These are phyloP conservation scores for Triplophysa tibetana DNA, from an alignment of 2,113 vertebrate genomes.

Conservation along the genomic window DNA sequence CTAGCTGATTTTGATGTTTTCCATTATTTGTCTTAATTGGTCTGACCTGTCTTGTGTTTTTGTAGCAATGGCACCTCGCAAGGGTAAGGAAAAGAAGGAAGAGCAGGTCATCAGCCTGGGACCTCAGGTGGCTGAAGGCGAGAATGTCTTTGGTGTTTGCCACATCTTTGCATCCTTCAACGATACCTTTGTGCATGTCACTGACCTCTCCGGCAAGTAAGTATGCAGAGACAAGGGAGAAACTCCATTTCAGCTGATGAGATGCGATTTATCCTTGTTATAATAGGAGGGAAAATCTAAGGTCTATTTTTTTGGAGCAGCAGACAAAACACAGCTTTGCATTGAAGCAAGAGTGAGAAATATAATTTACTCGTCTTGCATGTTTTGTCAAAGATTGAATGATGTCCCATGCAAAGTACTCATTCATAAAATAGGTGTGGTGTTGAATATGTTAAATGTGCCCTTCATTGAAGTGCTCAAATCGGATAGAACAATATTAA, in stretches of 20 bases:
- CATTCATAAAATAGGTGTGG: too few species aligned
- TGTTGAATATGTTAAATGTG: too few species aligned
- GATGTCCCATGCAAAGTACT: too few species aligned
- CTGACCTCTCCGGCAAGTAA: conserved; percentile 98
- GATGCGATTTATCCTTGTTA: not conserved
- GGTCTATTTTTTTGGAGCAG: too few species aligned
- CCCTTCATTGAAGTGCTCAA: too few species aligned
- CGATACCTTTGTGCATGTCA: conserved; percentile 97
- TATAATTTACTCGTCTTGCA: too few species aligned
- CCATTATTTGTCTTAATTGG: not conserved
- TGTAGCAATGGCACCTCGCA: conserved; percentile 95
- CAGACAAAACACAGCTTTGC: too few species aligned
- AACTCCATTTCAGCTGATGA: not conserved
- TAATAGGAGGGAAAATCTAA: too few species aligned
- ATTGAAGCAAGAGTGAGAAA: too few species aligned
- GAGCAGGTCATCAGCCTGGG: conserved; percentile 98
- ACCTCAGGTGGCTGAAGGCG: conserved; percentile 96
- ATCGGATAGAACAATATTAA: too few species aligned
- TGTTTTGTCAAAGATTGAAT: too few species aligned
- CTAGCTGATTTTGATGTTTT: not conserved
- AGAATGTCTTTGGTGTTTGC: conserved; percentile 96
- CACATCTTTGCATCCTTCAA: conserved; percentile 99
- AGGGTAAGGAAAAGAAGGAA: conserved; percentile 99
- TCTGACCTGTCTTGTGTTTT: not conserved
- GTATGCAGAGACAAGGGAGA: conserved; percentile 55